Evolutionary conservation across 2,113 vertebrate species (phyloP).

Genomic region (Ivindomyrus marchei): DNA sequence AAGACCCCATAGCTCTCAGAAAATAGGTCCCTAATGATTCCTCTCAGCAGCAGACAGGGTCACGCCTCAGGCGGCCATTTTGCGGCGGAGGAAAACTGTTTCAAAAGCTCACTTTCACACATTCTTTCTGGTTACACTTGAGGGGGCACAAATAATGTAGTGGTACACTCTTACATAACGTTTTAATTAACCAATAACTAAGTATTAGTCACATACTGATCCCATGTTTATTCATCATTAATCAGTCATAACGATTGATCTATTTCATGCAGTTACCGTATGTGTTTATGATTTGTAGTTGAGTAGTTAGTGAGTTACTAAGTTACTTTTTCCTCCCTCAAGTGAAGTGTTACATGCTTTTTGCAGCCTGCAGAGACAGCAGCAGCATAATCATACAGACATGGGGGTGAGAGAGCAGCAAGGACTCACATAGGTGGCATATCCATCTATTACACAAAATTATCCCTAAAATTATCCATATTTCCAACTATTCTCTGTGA

Average conservation of each 20-base stretch:
- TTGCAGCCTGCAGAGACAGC: not conserved
- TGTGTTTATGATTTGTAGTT: no score
- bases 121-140: not conserved
- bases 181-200: not conserved
- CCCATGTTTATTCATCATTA: no score
- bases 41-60: not conserved
- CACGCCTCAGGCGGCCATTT: not conserved
- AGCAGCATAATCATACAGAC: not conserved
- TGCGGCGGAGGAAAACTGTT: not conserved
- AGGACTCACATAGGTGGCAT: not conserved
- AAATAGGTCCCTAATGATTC: not conserved
- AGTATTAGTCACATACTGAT: not conserved
- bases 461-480: not conserved
- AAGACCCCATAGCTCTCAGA: not conserved
- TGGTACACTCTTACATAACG: not conserved
- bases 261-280: no score
- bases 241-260: no score
- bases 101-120: not conserved
- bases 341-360: not conserved
- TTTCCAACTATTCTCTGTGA: not conserved
- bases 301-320: not conserved
- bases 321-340: not conserved
- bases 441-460: not conserved
- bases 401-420: not conserved
- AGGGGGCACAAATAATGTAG: not conserved